These are phyloP conservation scores for Ploceus nigricollis DNA, from an alignment of 2,113 vertebrate species.

Conservation along the genomic window DNA sequence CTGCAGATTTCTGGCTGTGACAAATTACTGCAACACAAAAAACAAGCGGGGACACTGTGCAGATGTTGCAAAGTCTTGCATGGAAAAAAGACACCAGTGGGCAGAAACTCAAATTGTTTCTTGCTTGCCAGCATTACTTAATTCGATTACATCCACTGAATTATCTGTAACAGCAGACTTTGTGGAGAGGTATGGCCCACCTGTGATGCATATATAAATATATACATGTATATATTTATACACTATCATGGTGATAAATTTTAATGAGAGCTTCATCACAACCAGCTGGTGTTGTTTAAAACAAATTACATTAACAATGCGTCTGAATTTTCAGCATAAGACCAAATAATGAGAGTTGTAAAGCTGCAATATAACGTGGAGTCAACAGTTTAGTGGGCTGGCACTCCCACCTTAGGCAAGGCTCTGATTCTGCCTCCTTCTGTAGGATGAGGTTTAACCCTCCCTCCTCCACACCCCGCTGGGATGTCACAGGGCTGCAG, in stretches of 20 bases:
- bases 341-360: not conserved
- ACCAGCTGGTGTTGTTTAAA: not conserved
- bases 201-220: not conserved
- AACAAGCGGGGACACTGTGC: not conserved
- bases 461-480: not conserved
- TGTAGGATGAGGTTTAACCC: not conserved
- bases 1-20: not conserved
- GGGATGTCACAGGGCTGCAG: not conserved
- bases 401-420: not conserved
- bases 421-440: not conserved
- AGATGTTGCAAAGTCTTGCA: not conserved
- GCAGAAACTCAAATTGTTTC: not conserved
- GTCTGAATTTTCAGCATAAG: not conserved
- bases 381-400: not conserved
- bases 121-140: not conserved
- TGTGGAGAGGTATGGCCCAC: not conserved
- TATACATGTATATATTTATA: not conserved
- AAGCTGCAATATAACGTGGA: not conserved
- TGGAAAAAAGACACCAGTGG: not conserved
- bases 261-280: not conserved
- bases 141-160: not conserved
- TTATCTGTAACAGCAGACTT: not conserved
- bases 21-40: not conserved
- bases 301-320: not conserved
- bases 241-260: not conserved